phyloP scores from a whole-genome alignment of 37 sponge, comb jelly and placozoan genomes.

The Crambe crambe region DNA sequence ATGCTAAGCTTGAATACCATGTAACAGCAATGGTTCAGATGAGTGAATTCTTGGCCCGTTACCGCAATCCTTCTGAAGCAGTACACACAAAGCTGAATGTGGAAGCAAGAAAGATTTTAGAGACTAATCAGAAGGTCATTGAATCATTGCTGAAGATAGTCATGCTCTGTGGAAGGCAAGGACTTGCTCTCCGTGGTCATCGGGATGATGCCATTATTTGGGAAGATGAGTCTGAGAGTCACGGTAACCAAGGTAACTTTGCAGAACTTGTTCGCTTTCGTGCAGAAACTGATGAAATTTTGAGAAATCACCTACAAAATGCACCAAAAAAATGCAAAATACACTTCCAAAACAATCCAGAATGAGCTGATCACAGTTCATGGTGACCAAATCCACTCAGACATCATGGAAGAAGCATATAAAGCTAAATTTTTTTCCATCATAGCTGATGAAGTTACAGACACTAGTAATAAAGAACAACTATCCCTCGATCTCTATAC shows the following conservation, averaged over 20 bases:
- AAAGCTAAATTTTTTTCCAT: too few species aligned
- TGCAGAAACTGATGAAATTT: conserved; percentile 65
- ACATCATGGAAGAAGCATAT: conserved; percentile 40
- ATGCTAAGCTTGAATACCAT: background rate
- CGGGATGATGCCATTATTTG: conserved; percentile 55
- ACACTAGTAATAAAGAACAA: too few species aligned
- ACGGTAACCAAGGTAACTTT: too few species aligned
- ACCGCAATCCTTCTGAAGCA: background rate
- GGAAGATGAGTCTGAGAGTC: conserved; percentile 42
- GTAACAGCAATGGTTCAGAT: background rate
- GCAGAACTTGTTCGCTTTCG: conserved; percentile 60
- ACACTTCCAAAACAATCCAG: conserved; percentile 79
- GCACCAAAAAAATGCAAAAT: conserved; percentile 60
- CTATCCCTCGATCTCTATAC: conserved; percentile 50
- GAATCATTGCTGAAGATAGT: conserved; percentile 61
- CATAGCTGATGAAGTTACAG: too few species aligned
- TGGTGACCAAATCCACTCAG: conserved; percentile 20
- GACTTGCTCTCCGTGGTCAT: too few species aligned
- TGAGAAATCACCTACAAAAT: conserved; percentile 24
- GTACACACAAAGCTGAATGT: too few species aligned
- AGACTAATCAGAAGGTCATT: too few species aligned
- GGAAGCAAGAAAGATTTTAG: too few species aligned
- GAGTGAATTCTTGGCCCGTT: background rate
- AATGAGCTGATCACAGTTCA: conserved; percentile 55
- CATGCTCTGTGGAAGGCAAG: too few species aligned